Evolutionary conservation across 1,140 invertebrate genomes (phyloP).

Genomic region (Cataglyphis hispanica): DNA sequence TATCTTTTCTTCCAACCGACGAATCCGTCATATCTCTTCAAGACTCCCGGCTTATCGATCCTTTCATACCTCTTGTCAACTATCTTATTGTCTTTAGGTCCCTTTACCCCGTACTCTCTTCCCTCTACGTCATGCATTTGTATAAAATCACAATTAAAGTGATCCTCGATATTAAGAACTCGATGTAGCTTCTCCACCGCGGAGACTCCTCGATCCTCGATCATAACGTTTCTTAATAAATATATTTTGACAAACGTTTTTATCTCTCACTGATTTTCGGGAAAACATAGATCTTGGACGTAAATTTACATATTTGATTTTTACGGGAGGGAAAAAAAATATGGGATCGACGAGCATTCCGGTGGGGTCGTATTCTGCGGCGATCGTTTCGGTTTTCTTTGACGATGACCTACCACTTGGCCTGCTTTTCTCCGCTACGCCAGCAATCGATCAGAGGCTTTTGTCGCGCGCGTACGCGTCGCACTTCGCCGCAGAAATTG

Average conservation of each 20-base stretch:
- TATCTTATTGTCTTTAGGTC: neutral
- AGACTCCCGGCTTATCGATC: conserved; percentile 47
- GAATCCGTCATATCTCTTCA: conserved; percentile 24
- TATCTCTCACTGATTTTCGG: neutral
- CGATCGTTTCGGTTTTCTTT: conserved; percentile 53
- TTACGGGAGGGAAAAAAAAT: neutral
- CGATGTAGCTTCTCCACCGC: conserved; percentile 35
- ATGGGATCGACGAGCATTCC: conserved; percentile 24
- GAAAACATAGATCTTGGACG: neutral
- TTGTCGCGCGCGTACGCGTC: conserved; percentile 22
- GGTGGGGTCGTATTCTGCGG: conserved; percentile 17
- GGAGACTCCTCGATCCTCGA: conserved; percentile 30
- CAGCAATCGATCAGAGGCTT: neutral
- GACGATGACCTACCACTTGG: conserved; percentile 32
- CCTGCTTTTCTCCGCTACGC: conserved; percentile 19
- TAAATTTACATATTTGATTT: neutral
- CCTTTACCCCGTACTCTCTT: conserved; percentile 23
- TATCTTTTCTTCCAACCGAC: neutral
- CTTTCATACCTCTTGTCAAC: conserved; percentile 4
- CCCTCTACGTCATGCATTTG: conserved; percentile 36
- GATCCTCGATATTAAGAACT: conserved; percentile 51
- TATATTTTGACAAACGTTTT: neutral
- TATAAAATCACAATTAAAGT: conserved; percentile 39
- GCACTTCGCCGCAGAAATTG: neutral
- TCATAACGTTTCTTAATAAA: neutral